Base-by-base conservation (phyloP, 2,113 vertebrate species). In the Beaufortia kweichowensis region DNA sequence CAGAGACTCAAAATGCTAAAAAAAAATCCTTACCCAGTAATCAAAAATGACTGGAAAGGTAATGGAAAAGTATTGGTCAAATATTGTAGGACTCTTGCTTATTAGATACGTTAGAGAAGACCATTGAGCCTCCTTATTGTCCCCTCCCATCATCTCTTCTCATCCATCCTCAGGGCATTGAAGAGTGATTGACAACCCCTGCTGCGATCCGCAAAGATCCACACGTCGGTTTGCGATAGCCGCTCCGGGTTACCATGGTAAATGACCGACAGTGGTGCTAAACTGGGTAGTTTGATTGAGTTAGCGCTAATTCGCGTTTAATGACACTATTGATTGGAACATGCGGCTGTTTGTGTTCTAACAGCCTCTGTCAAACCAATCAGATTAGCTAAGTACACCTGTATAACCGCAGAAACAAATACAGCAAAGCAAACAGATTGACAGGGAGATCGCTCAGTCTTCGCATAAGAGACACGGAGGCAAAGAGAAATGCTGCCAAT, bases 301-400 rank as follows among this genome's bases (percentile, higher is more conserved):
- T 80, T 77, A 80, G 74, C 69, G 55, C 74, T 83, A 83, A 83
- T 83, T 83, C 81, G 35, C 75, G 56, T 79, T 83, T 83, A 83
- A 83, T 83, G 81, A 79, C 23, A 46, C 81, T 83, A 83, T 83
- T 80, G 81, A 83, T 83, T 61, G 62, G 74, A 69, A 73, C 81
- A 82, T 53, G 53, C 28, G 23, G 56, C 26, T 77, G 74, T 83
- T 83, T 83, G 78, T 83, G 78, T 74, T 83, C 78, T 71, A 79
- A 67, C 73, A 77, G 77, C 73, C 35, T 65, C 61, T 65, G 77
- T 82, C 77, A 70, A 82, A 77, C 55, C 66, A 55, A 50, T 66
- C 81, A 63, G 73, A 78, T 82, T 73, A 82, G 81, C 81, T 46
- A 73, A 77, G 57, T 69, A 80, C 81, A 83, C 74, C 62, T 73